A percentile compares a stretch with the other conserved stretches of the same genome.
Evolutionary conservation across 2,113 vertebrate species (phyloP).

Genomic region (Sturnus vulgaris): DNA sequence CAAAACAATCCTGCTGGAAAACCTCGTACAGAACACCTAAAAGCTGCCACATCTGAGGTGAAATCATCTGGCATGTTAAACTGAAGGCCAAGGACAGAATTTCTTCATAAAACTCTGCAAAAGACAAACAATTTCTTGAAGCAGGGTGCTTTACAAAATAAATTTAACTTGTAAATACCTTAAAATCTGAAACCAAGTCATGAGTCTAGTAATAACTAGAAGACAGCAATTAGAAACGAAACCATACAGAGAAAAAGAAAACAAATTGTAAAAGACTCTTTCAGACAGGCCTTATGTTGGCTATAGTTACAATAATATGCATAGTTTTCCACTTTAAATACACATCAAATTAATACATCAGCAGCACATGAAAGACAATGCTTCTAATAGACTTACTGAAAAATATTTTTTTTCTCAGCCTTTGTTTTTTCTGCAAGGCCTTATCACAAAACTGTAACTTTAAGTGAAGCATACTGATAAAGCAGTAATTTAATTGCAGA

Average conservation of each 20-base stretch:
- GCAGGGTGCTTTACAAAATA: not conserved
- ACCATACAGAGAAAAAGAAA: not conserved
- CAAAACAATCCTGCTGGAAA: conserved; percentile 94
- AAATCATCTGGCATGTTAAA: conserved; percentile 91
- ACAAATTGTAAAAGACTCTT: not conserved
- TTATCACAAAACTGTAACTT: not conserved
- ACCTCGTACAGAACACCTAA: conserved; percentile 89
- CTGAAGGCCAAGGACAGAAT: conserved; percentile 93
- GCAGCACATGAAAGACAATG: not conserved
- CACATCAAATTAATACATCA: not conserved
- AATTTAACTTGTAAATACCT: not conserved
- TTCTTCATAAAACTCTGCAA: conserved; percentile 96
- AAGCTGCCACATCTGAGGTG: conserved; percentile 97
- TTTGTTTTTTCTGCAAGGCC: not conserved
- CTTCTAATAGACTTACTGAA: not conserved
- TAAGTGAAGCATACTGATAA: not conserved
- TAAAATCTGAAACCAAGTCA: not conserved
- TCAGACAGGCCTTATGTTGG: not conserved
- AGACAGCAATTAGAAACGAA: not conserved
- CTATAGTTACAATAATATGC: not conserved
- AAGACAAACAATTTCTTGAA: not conserved
- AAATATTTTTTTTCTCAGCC: not conserved
- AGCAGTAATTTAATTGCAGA: not conserved
- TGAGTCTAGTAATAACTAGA: not conserved
- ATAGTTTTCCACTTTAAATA: not conserved